A percentile compares a stretch with the other conserved stretches of the same genome.
phyloP scores from a whole-genome alignment of 2,888 invertebrate genomes.

The Lasioglossum leucozonium region DNA sequence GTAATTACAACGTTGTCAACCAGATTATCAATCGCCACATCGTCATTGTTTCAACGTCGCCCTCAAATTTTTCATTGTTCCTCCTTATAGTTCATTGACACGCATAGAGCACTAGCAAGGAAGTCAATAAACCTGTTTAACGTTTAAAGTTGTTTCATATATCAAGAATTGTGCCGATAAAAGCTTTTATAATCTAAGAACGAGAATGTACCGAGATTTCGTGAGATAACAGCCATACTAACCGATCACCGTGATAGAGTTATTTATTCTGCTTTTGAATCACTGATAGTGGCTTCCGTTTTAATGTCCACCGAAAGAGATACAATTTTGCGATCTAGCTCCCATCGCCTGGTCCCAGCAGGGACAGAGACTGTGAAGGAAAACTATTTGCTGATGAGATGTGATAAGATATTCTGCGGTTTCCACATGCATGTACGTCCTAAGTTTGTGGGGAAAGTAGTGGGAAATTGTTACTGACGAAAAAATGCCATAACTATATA shows the following conservation, averaged over 20 bases:
- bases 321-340: too few relatives aligned
- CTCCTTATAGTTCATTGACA: background rate
- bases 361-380: too few relatives aligned
- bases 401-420: too few relatives aligned
- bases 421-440: too few relatives aligned
- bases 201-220: background rate
- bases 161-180: background rate
- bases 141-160: background rate
- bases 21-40: background rate
- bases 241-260: background rate
- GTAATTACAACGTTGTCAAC: background rate
- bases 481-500: too few relatives aligned
- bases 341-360: too few relatives aligned
- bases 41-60: background rate
- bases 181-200: background rate
- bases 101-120: background rate
- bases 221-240: background rate
- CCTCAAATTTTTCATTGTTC: slow-evolving; percentile 4
- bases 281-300: background rate
- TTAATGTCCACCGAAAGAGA: background rate
- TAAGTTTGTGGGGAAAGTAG: too few relatives aligned
- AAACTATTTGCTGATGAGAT: too few relatives aligned
- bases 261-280: background rate
- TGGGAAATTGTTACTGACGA: too few relatives aligned
- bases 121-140: background rate